phyloP scores from a whole-genome alignment of 2,888 invertebrate genomes.

The Nomada fabriciana region DNA sequence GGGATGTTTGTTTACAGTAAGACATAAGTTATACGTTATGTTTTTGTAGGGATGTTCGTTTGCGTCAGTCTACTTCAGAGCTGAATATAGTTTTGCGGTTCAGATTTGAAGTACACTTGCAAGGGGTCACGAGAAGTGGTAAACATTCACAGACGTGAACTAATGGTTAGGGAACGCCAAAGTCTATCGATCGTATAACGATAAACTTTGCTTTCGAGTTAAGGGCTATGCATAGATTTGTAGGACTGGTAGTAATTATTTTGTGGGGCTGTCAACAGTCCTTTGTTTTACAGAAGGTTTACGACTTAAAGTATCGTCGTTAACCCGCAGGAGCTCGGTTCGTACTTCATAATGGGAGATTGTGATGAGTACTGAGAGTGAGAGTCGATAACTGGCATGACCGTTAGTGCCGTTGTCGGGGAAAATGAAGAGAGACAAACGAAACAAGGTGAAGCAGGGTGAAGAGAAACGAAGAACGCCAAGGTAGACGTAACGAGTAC shows the following conservation, averaged over 20 bases:
- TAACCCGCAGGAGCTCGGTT: constrained; percentile 24
- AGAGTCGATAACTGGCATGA: constrained; percentile 37
- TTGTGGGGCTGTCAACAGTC: not conserved
- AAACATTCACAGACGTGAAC: constrained; percentile 3
- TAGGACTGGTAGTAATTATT: constrained; percentile 1
- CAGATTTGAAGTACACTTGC: constrained; percentile 9
- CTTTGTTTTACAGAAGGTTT: too few relatives aligned
- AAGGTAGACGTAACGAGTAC: constrained; percentile 33
- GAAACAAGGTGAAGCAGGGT: constrained; percentile 27
- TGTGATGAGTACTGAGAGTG: not conserved
- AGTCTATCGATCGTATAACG: not conserved
- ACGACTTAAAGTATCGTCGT: not conserved
- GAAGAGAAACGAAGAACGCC: constrained; percentile 25
- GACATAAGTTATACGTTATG: constrained; percentile 18
- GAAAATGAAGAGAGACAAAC: not conserved
- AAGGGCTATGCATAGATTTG: not conserved
- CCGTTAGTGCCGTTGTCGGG: constrained; percentile 52
- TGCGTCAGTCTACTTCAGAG: not conserved
- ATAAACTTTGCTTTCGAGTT: constrained; percentile 6
- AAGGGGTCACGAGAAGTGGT: not conserved
- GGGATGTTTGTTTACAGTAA: not conserved
- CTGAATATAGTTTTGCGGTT: not conserved
- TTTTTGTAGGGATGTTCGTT: not conserved
- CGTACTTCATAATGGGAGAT: not conserved
- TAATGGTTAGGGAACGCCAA: not conserved